Evolutionary conservation across 2,113 vertebrate species (phyloP), one percentile per base, ranked within the genome.

Genomic region (Tragulus kanchil): DNA sequence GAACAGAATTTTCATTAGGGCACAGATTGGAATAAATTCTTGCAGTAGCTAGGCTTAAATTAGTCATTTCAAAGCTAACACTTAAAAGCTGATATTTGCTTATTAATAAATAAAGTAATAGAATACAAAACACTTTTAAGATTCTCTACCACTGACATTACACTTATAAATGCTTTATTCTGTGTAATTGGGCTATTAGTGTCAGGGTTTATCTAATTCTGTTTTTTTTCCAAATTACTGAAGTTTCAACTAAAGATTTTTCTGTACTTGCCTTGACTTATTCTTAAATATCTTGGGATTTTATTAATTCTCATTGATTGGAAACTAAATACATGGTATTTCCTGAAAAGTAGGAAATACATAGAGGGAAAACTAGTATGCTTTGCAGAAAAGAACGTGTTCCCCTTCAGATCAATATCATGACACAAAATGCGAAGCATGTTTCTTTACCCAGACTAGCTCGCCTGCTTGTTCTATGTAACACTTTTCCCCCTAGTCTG

Each of bases 1-100:
- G 83, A 86, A 88, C 3, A 91, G 19, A 59, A 86, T 97, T 97
- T 97, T 97, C 94, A 93, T 88, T 3, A 61, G 19, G 3, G 48
- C 4, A 81, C 59, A 69, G 1, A 45, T 87, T 5, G 8, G 52
- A 90, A 79, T 71, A 82, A 5, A 78, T 77, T n/a, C 84, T 97
- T 96, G 65, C 48, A 79, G 48, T 56, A 85, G 73, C 75, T 73
- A 14, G 36, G 56, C 45, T 90, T 97, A 93, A 96, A 71, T 94
- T n/a, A 93, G 50, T 21, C 42, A 94, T 21, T 96, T 92, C 78
- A 59, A 96, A 85, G 83, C 42, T 82, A 65, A 84, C 16, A 90
- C 48, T 97, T 85, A 59, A 77, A 94, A 91, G 87, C 78, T 93
- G 25, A 87, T 90, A 64, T 21, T 86, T 28, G 95, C 48, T 91